phyloP scores from a whole-genome alignment of 2,797 vertebrate species.

The Acrocephalus scirpaceus region DNA sequence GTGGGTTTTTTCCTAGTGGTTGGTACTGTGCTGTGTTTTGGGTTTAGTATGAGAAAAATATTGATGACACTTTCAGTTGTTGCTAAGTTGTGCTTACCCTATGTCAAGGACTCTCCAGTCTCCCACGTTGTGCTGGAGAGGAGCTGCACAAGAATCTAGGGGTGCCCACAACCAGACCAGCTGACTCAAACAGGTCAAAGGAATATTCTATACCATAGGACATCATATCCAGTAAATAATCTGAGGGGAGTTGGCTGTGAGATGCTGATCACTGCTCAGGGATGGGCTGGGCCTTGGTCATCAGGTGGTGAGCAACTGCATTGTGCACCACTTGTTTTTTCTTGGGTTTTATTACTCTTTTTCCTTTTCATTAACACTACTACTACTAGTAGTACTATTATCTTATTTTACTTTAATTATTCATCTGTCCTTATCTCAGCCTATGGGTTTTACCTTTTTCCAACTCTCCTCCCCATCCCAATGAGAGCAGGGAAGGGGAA shows the following conservation, averaged over 20 bases:
- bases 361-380: background rate
- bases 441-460: background rate
- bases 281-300: background rate
- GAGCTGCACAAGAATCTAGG: background rate
- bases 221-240: background rate
- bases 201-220: background rate
- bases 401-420: background rate
- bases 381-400: background rate
- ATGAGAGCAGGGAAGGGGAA: background rate
- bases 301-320: accelerated
- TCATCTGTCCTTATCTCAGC: background rate
- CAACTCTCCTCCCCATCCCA: background rate
- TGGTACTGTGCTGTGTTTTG: background rate
- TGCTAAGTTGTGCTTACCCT: background rate
- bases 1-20: background rate
- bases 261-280: accelerated
- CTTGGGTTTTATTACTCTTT: background rate
- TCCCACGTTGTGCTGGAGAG: background rate
- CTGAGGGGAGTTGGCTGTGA: background rate
- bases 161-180: background rate
- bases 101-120: background rate
- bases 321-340: background rate
- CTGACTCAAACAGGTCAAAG: background rate
- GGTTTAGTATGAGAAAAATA: background rate
- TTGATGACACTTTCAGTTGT: background rate